Percentiles rank a stretch among this genome's conserved stretches.
phyloP scores from a whole-genome alignment of 2,797 vertebrate genomes.

The Podarcis siculus region DNA sequence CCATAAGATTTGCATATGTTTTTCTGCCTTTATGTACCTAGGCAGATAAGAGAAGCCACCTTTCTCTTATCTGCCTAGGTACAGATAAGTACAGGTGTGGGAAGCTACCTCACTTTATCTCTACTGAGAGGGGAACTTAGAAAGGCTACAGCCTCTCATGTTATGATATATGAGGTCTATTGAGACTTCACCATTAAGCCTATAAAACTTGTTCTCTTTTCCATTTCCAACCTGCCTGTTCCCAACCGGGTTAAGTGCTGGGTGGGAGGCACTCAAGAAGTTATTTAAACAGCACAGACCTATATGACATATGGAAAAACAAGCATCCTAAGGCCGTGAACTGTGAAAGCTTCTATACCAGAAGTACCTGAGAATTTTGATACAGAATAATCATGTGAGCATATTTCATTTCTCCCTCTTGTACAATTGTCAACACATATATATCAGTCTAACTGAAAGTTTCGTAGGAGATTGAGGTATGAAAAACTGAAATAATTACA shows the following conservation, averaged over 20 bases:
- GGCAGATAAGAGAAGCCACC: not conserved
- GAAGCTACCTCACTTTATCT: not conserved
- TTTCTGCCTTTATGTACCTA: not conserved
- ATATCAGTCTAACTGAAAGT: not conserved
- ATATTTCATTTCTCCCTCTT: not conserved
- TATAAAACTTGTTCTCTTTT: not conserved
- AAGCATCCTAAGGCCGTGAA: not conserved
- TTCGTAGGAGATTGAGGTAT: not conserved
- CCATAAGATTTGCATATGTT: too few species aligned
- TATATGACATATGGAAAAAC: not conserved
- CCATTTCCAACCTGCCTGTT: not conserved
- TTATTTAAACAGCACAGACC: not conserved
- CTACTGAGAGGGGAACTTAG: not conserved
- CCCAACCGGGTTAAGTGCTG: not conserved
- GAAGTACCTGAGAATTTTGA: not conserved
- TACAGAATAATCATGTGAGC: not conserved
- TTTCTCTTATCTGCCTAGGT: too few species aligned
- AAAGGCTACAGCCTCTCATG: not conserved
- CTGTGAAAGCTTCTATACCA: not conserved
- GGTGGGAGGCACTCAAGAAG: not conserved
- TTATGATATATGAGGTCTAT: not conserved
- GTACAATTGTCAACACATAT: constrained; percentile 3
- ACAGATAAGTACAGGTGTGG: not conserved
- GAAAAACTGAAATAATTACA: constrained; percentile 22
- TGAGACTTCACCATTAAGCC: not conserved